A percentile compares a stretch with the other conserved stretches of the same genome.
These are phyloP conservation scores for Hycleus cichorii DNA, from an alignment of 1,140 invertebrate species.

Conservation along the genomic window DNA sequence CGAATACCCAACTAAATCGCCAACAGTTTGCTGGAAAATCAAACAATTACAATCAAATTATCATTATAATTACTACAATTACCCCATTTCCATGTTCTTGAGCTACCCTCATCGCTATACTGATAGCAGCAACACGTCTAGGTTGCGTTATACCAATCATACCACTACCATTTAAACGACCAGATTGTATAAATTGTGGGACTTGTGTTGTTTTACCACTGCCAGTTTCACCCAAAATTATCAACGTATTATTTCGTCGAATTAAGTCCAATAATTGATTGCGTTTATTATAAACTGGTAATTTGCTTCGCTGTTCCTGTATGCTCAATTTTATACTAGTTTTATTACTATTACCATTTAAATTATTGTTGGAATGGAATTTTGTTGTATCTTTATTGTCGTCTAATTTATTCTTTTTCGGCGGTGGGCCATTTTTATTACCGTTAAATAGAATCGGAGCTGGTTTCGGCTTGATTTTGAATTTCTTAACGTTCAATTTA, in stretches of 20 bases:
- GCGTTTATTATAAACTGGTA: conserved; percentile 46
- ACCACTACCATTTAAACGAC: conserved; percentile 47
- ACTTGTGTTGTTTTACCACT: conserved; percentile 90
- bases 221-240: conserved; percentile 85
- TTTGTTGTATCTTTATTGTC: conserved; percentile 12
- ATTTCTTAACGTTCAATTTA: conserved; percentile 23
- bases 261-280: conserved; percentile 52
- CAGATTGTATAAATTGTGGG: conserved; percentile 66
- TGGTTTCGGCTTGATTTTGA: conserved; percentile 30
- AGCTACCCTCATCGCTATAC: conserved; percentile 80
- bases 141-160: conserved; percentile 82
- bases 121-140: conserved; percentile 85
- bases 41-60: conserved; percentile 6
- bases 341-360: conserved; percentile 6
- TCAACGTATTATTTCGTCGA: conserved; percentile 51
- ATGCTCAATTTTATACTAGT: conserved; percentile 31
- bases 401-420: conserved; percentile 29
- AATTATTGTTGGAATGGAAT: conserved; percentile 7
- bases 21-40: conserved; percentile 43
- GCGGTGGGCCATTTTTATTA: conserved; percentile 24
- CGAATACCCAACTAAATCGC: conserved; percentile 77
- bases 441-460: conserved; percentile 29
- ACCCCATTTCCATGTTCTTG: conserved; percentile 54
- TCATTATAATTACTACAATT: background rate
- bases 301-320: conserved; percentile 45